Evolutionary conservation across 2,888 invertebrate genomes (phyloP), one percentile per base, ranked within the genome.

Genomic region (Pyrrhia umbra): DNA sequence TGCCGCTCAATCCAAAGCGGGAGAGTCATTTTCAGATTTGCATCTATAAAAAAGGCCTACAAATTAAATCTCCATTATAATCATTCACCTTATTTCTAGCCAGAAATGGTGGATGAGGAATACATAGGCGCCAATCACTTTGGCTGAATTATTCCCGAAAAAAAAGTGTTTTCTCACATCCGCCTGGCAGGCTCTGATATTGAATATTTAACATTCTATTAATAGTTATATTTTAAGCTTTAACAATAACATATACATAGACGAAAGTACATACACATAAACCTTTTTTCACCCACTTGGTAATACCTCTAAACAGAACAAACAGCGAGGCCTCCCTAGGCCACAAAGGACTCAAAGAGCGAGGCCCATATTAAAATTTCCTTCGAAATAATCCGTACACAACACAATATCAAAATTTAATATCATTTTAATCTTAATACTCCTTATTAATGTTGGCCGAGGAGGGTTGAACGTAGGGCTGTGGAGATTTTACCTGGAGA

Each of bases 401-500:
- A 94, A 92, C 93, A 94, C 93, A 94, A 95, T 94, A 93, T 94
- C 91, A 94, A 94, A 94, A 94, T 94, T 94, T 95, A 94, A 95
- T 95, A 95, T 94, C 90, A 93, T 94, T 94, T 93, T 95, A 94
- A 94, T 94, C 94, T 94, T 94, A 94, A 94, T 94, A 91, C 93
- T 90, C 85, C 93, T 94, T 94, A 93, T 94, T 94, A 94, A 92
- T 90, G 90, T 89, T 89, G 84, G 87, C 92, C 86, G 87, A 92
- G 90, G 90, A 91, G 91, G 92, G 92, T 85, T 85, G 84, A 52
- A 60, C 70, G 78, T 72, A 80, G 80, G 80, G 80, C 40, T 80
- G 82, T 16, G 15, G n/a, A 15, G 9, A n/a, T 20, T 55, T 21
- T 76, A 64, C 77, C 71, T 71, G 69, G 20, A 9, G 16, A 0